Conservation (phyloP, 2,888 invertebrate genomes). For the Exephanes ischioxanthus region DNA sequence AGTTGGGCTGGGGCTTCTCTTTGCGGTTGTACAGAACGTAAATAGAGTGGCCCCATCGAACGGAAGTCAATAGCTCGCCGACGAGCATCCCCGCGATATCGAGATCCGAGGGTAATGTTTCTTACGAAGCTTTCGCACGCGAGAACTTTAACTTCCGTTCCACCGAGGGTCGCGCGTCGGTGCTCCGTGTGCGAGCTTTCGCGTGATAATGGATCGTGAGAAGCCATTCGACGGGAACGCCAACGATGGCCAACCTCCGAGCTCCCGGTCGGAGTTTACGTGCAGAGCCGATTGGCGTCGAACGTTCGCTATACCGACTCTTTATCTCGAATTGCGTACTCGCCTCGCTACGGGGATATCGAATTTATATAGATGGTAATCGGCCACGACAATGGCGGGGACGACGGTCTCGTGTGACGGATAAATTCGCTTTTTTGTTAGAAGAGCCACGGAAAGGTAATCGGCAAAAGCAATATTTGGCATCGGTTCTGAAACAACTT, state of each 20-base stretch:
- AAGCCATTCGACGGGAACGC: conserved; percentile 47
- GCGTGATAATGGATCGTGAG: conserved; percentile 73
- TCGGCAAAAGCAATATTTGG: neutral
- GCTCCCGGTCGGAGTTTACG: conserved; percentile 30
- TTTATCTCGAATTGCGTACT: conserved; percentile 37
- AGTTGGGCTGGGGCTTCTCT: conserved; percentile 21
- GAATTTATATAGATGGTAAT: neutral
- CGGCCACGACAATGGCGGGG: neutral
- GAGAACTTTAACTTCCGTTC: conserved; percentile 30
- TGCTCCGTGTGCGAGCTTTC: conserved; percentile 56
- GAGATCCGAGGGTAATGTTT: conserved; percentile 62
- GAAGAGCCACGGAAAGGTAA: neutral
- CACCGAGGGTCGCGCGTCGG: neutral
- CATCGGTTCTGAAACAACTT: neutral
- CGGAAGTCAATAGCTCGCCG: conserved; percentile 78
- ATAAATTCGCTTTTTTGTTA: neutral
- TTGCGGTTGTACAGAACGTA: conserved; percentile 34
- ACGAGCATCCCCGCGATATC: conserved; percentile 69
- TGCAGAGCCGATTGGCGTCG: conserved; percentile 23
- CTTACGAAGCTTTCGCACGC: conserved; percentile 77
- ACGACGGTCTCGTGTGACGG: neutral
- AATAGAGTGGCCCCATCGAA: conserved; percentile 59
- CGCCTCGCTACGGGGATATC: conserved; percentile 6
- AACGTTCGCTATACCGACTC: conserved; percentile 15
- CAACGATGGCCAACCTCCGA: conserved; percentile 57